Base-by-base conservation (phyloP, 1,140 invertebrate species). In the Pseudoatta argentina region DNA sequence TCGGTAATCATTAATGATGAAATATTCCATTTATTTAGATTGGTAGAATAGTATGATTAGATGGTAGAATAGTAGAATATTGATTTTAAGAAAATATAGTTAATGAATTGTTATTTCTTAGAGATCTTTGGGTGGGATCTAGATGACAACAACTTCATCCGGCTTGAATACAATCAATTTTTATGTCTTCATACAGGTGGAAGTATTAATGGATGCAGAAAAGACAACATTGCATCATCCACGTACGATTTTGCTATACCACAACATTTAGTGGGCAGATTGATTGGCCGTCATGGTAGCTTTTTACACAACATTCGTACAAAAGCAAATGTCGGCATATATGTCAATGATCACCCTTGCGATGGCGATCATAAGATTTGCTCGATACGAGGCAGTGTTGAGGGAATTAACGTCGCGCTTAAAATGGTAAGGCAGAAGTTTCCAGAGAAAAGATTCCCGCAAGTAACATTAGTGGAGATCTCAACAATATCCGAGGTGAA, bases 221-320 rank as follows among this genome's bases (percentile, higher is more conserved):
- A 96, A 12, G 92, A 91, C 6, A 92, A 79, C 21, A 85, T 73
- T 44, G 82, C 64, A 77, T 88, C 89, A 87, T 94, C 87, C 12
- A 92, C 95, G 44, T 97, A 97, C 89, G 97, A 99, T 92, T 99
- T 99, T 95, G 96, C 97, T 87, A 97, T 99, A 90, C 97, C 98
- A 12, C 96, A 97, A 90, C 94, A 96, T 61, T 93, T 98, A 64
- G 98, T 98, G 86, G 98, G 98, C 18, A 96, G 97, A 53, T 95
- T 99, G 77, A 99, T 99, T 93, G 98, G 99, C 44, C 97, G 96
- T 90, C 96, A 97, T 89, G 98, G 98, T 27, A 95, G 95, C n/a
- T 97, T 97, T 94, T 97, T 99, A 16, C 97, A 97, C 73, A 96
- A 96, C 89, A 97, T 99, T 64, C 98, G 98, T 93, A 94, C 96